These are phyloP conservation scores for Mermis nigrescens DNA, from an alignment of 2,888 invertebrate species.

Conservation along the genomic window DNA sequence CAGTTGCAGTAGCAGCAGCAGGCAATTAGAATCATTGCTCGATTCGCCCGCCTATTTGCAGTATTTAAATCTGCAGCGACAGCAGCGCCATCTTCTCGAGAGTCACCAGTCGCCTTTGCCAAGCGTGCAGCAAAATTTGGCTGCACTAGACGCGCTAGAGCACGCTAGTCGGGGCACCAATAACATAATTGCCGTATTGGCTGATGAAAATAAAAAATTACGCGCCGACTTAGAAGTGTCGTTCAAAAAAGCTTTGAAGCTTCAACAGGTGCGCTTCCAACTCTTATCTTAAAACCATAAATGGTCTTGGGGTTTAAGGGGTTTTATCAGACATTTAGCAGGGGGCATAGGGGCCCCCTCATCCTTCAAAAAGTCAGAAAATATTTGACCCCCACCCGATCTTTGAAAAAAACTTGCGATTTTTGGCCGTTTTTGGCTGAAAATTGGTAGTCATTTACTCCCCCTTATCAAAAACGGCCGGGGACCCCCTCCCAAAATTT, in stretches of 20 bases:
- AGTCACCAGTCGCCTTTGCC: background rate
- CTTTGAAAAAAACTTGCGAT: too few species aligned
- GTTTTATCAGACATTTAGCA: too few species aligned
- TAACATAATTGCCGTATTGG: conserved; percentile 57
- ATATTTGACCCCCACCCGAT: too few species aligned
- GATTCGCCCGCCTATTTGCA: conserved; percentile 18
- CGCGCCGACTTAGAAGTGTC: conserved; percentile 63
- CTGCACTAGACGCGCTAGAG: background rate
- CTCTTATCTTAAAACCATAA: too few species aligned
- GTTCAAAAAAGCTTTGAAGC: conserved; percentile 60
- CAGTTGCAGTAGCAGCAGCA: too few species aligned
- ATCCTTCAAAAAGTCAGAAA: too few species aligned
- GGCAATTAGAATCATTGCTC: background rate
- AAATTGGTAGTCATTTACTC: too few species aligned
- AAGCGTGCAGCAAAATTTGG: background rate
- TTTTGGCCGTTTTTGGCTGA: too few species aligned
- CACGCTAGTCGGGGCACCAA: conserved; percentile 26
- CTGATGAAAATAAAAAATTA: conserved; percentile 62
- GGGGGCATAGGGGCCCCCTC: too few species aligned
- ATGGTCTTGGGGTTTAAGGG: too few species aligned
- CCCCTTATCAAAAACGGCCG: too few species aligned
- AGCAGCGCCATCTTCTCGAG: background rate
- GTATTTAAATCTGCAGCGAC: background rate
- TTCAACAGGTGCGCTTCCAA: conserved; percentile 49
- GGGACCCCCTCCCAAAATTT: too few species aligned